Evolutionary conservation across 2,888 invertebrate species (phyloP).

Genomic region (Balanococcus diminutus): DNA sequence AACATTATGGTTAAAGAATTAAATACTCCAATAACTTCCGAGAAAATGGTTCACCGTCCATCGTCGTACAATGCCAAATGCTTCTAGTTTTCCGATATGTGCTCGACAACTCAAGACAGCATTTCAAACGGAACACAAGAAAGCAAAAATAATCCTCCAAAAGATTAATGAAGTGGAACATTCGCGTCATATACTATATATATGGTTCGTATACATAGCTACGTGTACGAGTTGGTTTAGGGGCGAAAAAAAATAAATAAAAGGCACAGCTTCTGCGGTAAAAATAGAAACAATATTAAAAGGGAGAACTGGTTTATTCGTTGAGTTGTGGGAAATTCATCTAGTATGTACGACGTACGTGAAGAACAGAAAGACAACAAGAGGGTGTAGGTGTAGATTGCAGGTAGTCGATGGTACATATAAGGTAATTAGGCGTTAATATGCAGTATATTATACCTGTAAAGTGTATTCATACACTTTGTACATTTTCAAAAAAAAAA

Average conservation of each 20-base stretch:
- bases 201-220: neutral
- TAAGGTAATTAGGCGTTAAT: neutral
- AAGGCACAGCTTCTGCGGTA: neutral
- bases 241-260: neutral
- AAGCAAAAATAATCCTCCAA: neutral
- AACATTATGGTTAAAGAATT: neutral
- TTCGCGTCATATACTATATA: neutral
- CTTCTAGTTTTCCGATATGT: neutral
- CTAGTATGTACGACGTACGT: no score
- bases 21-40: neutral
- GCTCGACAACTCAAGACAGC: neutral
- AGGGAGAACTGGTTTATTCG: neutral
- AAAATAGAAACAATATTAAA: neutral
- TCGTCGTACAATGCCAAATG: neutral
- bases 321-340: neutral
- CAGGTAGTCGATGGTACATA: neutral
- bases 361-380: neutral
- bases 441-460: neutral
- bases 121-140: neutral
- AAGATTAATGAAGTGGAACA: slow-evolving; percentile 5
- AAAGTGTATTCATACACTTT: neutral
- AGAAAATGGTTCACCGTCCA: neutral
- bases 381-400: neutral
- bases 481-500: no score
- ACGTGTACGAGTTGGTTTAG: neutral